A percentile compares a stretch with the other conserved stretches of the same genome.
Evolutionary conservation across 2,888 invertebrate genomes (phyloP).

Genomic region (Teleiodes luculella): DNA sequence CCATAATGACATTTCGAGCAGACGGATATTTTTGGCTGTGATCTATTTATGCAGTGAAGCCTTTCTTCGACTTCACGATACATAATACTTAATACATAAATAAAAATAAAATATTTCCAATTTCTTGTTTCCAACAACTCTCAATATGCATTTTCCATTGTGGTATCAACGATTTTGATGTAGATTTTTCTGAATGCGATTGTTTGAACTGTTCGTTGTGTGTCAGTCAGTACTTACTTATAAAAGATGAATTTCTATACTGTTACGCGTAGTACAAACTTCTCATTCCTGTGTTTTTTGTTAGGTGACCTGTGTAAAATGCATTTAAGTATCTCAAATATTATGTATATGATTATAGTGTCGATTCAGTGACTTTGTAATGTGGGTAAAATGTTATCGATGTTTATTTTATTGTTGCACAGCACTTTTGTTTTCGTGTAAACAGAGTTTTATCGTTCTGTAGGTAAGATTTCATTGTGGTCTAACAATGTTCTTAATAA

Average conservation of each 20-base stretch:
- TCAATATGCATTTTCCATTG: too few relatives aligned
- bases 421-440: constrained; percentile 67
- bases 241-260: background rate
- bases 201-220: too few relatives aligned
- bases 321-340: constrained; percentile 23
- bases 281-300: background rate
- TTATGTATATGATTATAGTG: background rate
- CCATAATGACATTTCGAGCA: too few relatives aligned
- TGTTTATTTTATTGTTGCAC: constrained; percentile 72
- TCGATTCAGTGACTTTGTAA: constrained; percentile 21
- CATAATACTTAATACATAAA: too few relatives aligned
- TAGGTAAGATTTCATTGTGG: constrained; percentile 60
- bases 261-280: background rate
- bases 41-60: too few relatives aligned
- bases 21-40: too few relatives aligned
- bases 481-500: constrained; percentile 71
- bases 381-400: constrained; percentile 40
- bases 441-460: constrained; percentile 72
- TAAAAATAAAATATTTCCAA: too few relatives aligned
- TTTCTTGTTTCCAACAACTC: too few relatives aligned
- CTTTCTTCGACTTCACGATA: too few relatives aligned
- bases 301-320: constrained; percentile 13
- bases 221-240: background rate
- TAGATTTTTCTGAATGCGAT: too few relatives aligned
- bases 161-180: too few relatives aligned